A percentile compares a stretch with the other conserved stretches of the same genome.
phyloP scores from a whole-genome alignment of 1,140 invertebrate genomes.

The Ridgeia piscesae region DNA sequence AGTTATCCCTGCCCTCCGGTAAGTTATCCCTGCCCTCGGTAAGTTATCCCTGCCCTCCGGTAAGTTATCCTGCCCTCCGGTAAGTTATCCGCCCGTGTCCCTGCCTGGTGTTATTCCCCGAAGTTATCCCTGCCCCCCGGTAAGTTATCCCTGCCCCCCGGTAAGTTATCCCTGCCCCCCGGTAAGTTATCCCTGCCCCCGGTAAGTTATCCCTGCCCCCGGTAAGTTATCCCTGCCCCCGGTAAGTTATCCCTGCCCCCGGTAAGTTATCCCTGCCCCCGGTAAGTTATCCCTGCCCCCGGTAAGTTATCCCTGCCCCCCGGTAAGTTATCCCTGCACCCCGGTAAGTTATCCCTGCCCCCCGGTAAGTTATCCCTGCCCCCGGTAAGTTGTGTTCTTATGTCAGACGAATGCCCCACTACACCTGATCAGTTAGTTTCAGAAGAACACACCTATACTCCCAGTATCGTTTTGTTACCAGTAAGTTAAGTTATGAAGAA shows the following conservation, averaged over 20 bases:
- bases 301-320: constrained; percentile 67
- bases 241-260: constrained; percentile 67
- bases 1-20: too few relatives aligned
- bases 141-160: constrained; percentile 67
- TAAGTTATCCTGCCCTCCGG: too few relatives aligned
- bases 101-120: too few relatives aligned
- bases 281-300: constrained; percentile 67
- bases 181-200: too few relatives aligned
- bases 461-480: too few relatives aligned
- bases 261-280: constrained; percentile 67
- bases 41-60: too few relatives aligned
- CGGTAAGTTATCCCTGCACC: constrained; percentile 65
- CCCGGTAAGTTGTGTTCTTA: constrained; percentile 85
- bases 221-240: constrained; percentile 67
- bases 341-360: constrained; percentile 65
- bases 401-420: constrained; percentile 76
- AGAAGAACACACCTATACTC: too few relatives aligned
- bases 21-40: too few relatives aligned
- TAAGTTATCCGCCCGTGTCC: too few relatives aligned
- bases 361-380: too few relatives aligned
- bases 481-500: too few relatives aligned
- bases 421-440: constrained; percentile 63
- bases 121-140: constrained; percentile 70
- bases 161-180: constrained; percentile 67
- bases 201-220: constrained; percentile 74